Conservation (phyloP, 1,140 invertebrate genomes). For the Helicorthomorpha holstii region DNA sequence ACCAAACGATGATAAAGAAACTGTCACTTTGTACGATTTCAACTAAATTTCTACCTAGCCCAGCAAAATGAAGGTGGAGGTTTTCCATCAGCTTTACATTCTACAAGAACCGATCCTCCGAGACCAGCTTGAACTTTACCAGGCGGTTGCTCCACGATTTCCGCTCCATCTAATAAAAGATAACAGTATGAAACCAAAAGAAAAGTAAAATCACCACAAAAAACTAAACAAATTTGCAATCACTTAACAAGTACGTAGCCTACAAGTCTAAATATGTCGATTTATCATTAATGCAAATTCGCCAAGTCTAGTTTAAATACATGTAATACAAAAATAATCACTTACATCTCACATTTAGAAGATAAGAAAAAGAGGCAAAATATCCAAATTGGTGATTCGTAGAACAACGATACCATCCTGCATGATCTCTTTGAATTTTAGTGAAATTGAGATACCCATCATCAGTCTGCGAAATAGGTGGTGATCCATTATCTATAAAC, state of each 20-base stretch:
- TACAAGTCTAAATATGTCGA: not conserved
- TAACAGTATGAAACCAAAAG: not conserved
- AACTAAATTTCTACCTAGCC: constrained; percentile 4
- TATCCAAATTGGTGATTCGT: constrained; percentile 59
- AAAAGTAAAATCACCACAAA: not conserved
- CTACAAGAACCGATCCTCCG: constrained; percentile 62
- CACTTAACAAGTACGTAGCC: too few relatives aligned
- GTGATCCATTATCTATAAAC: constrained; percentile 36
- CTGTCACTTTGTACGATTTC: not conserved
- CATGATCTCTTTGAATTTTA: constrained; percentile 50
- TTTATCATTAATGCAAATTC: not conserved
- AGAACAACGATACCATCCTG: constrained; percentile 77
- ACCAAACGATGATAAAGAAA: not conserved
- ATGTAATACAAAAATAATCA: constrained; percentile 16
- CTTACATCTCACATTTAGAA: constrained; percentile 69
- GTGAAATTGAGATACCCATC: constrained; percentile 68
- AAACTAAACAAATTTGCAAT: not conserved
- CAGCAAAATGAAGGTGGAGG: constrained; percentile 11
- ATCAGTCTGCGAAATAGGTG: constrained; percentile 42
- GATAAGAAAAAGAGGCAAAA: constrained; percentile 75
- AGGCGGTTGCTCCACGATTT: constrained; percentile 27
- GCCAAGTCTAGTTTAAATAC: not conserved
- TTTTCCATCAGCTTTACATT: constrained; percentile 50
- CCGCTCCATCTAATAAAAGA: constrained; percentile 17
- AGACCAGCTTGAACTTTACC: constrained; percentile 55